Evolutionary conservation across 2,888 invertebrate genomes (phyloP).

Genomic region (Ommatoiulus sabulosus): DNA sequence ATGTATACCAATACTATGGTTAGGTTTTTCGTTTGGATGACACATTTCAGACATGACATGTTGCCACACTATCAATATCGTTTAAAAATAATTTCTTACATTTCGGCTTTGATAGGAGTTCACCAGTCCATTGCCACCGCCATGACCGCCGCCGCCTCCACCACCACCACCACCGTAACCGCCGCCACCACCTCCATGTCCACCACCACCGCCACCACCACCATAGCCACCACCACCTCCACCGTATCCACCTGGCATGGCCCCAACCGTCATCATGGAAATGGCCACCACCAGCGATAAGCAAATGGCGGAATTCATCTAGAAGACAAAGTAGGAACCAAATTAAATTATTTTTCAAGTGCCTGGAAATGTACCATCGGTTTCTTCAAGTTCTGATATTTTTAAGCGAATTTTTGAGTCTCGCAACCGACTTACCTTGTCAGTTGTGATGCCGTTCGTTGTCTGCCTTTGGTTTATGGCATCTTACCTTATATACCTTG

Average conservation of each 20-base stretch:
- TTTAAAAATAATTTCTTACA: neutral
- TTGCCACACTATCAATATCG: no score
- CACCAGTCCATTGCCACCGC: constrained; percentile 3
- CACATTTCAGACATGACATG: no score
- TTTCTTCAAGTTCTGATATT: neutral
- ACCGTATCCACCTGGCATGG: constrained; percentile 41
- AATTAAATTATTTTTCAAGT: neutral
- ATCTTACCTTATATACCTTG: neutral
- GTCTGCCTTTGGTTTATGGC: neutral
- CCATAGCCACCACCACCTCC: constrained; percentile 20
- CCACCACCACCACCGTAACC: constrained; percentile 36
- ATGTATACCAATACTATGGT: no score
- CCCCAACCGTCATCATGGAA: neutral
- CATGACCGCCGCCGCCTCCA: neutral
- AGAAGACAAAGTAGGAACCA: neutral
- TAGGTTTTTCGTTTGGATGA: no score
- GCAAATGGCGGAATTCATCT: constrained; percentile 1
- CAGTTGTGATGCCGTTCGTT: neutral
- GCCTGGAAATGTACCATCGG: neutral
- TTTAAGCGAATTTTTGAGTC: neutral
- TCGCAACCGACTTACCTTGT: neutral
- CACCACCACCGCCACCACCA: neutral
- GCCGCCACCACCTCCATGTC: constrained; percentile 45
- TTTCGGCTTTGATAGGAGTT: constrained; percentile 45
- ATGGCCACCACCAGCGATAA: constrained; percentile 17